A percentile compares a stretch with the other conserved stretches of the same genome.
Evolutionary conservation across 1,140 invertebrate species (phyloP).

Genomic region (Mamestra configurata): DNA sequence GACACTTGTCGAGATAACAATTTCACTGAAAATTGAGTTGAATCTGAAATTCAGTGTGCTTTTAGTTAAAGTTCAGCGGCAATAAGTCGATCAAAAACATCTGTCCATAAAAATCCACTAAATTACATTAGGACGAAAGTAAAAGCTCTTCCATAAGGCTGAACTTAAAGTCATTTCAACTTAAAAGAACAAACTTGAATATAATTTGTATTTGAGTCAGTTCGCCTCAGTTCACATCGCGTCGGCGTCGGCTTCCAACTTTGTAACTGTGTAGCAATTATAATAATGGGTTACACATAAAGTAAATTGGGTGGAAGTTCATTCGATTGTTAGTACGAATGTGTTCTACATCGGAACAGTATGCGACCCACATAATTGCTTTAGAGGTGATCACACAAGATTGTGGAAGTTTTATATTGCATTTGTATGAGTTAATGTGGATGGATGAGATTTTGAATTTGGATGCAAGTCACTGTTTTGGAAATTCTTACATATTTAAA

Average conservation of each 20-base stretch:
- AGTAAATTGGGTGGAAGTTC: slow-evolving; percentile 77
- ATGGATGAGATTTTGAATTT: not conserved
- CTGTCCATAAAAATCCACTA: slow-evolving; percentile 31
- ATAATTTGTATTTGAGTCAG: slow-evolving; percentile 63
- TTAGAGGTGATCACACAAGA: slow-evolving; percentile 41
- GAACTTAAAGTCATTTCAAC: slow-evolving; percentile 55
- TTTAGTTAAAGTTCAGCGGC: not conserved
- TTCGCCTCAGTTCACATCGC: slow-evolving; percentile 63
- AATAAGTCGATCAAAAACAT: slow-evolving; percentile 24
- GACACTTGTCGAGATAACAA: slow-evolving; percentile 15
- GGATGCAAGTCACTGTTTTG: not conserved
- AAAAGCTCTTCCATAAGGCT: slow-evolving; percentile 45
- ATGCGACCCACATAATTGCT: slow-evolving; percentile 59
- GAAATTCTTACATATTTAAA: not conserved
- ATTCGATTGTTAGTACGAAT: slow-evolving; percentile 71
- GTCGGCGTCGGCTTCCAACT: slow-evolving; percentile 60
- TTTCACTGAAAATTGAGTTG: not conserved
- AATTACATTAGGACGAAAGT: slow-evolving; percentile 46
- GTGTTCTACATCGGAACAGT: slow-evolving; percentile 61
- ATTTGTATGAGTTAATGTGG: not conserved
- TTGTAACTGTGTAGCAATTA: slow-evolving; percentile 77
- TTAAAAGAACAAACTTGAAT: slow-evolving; percentile 64
- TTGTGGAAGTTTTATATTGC: slow-evolving; percentile 39
- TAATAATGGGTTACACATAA: slow-evolving; percentile 80
- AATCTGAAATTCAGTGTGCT: not conserved